Percentiles rank a stretch among this genome's conserved stretches.
Evolutionary conservation across 2,113 vertebrate genomes (phyloP).

Genomic region (Salvelinus fontinalis): DNA sequence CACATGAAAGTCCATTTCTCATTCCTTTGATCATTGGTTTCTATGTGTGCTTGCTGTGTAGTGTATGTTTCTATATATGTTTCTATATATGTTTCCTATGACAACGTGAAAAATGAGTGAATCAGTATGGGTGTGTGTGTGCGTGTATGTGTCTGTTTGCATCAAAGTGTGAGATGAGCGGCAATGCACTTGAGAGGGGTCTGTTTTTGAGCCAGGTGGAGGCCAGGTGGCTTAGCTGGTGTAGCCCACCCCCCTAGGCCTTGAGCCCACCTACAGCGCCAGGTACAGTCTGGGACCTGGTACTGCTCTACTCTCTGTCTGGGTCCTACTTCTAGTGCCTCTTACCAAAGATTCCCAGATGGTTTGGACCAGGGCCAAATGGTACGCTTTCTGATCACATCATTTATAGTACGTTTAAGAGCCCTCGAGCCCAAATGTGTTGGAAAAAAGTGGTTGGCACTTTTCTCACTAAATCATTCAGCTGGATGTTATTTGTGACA

Average conservation of each 20-base stretch:
- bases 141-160: slow-evolving; percentile 13
- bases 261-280: slow-evolving; percentile 73
- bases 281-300: slow-evolving; percentile 68
- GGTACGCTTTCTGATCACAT: slow-evolving; percentile 49
- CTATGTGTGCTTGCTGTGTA: neutral
- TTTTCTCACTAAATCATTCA: slow-evolving; percentile 17
- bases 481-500: slow-evolving; percentile 8
- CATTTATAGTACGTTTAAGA: slow-evolving; percentile 37
- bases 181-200: slow-evolving; percentile 60
- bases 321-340: slow-evolving; percentile 31
- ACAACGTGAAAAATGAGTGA: too few species aligned
- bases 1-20: too few species aligned
- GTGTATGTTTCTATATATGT: neutral
- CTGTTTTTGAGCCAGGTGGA: too few species aligned
- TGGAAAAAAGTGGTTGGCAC: slow-evolving; percentile 25
- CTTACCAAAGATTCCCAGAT: slow-evolving; percentile 72
- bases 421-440: slow-evolving; percentile 38
- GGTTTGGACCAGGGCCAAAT: slow-evolving; percentile 55
- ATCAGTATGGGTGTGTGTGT: neutral
- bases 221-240: slow-evolving; percentile 25
- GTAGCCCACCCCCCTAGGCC: slow-evolving; percentile 48
- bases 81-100: neutral
- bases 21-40: neutral
- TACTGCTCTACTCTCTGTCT: slow-evolving; percentile 46
- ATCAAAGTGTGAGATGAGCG: slow-evolving; percentile 54